A percentile compares a stretch with the other conserved stretches of the same genome.
These are phyloP conservation scores for Flabesymbios commensalis DNA, from an alignment of 2,888 invertebrate species.

Conservation along the genomic window DNA sequence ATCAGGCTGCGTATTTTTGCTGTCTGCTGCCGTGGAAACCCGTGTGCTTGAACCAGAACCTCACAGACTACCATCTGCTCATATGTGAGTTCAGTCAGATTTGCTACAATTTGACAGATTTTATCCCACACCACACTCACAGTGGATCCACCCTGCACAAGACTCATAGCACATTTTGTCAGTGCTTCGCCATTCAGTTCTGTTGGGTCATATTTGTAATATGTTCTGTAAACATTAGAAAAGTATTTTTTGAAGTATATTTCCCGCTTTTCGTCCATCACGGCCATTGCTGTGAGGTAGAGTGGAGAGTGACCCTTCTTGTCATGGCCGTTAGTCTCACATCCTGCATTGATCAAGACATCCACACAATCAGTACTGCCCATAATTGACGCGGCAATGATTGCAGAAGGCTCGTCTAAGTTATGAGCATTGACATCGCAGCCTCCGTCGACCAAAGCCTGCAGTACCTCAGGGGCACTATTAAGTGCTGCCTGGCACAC, in stretches of 20 bases:
- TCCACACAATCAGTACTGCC: constrained; percentile 26
- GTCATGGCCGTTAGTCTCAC: constrained; percentile 19
- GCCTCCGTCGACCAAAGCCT: constrained; percentile 18
- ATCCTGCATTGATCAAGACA: constrained; percentile 20
- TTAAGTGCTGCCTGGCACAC: constrained; percentile 19
- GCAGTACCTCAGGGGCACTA: constrained; percentile 11
- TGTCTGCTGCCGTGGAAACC: constrained; percentile 19
- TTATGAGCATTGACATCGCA: constrained; percentile 18
- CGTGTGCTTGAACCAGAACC: constrained; percentile 29
- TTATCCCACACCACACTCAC: constrained; percentile 23
- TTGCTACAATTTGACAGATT: constrained; percentile 27
- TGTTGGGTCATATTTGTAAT: constrained; percentile 26
- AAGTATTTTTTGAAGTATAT: constrained; percentile 29
- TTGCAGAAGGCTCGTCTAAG: constrained; percentile 24
- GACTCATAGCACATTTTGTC: constrained; percentile 30
- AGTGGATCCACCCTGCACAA: constrained; percentile 29
- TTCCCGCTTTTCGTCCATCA: constrained; percentile 20
- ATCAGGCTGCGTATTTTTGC: constrained; percentile 15
- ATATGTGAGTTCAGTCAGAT: constrained; percentile 20
- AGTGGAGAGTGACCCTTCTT: constrained; percentile 21
- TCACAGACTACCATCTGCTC: constrained; percentile 34
- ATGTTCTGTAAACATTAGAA: constrained; percentile 32
- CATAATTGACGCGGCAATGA: constrained; percentile 21
- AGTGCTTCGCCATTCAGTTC: constrained; percentile 19
- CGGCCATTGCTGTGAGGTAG: constrained; percentile 19